phyloP scores from a whole-genome alignment of 2,797 vertebrate genomes.

The Halcyon leucocephala region DNA sequence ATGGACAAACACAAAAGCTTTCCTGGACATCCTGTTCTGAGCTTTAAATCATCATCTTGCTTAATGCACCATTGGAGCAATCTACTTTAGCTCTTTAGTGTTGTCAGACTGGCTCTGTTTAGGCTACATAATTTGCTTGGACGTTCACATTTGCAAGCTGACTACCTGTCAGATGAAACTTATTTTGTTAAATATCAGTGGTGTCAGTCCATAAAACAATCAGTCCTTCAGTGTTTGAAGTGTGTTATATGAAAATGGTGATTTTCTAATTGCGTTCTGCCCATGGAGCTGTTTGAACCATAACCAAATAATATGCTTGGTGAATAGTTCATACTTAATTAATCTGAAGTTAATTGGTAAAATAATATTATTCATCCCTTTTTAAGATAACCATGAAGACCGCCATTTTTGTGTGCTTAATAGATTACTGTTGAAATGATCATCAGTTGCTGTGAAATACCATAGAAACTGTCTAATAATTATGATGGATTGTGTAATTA shows the following conservation, averaged over 20 bases:
- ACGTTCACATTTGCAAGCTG: background rate
- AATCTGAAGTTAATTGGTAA: slow-evolving; percentile 33
- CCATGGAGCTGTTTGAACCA: background rate
- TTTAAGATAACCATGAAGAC: background rate
- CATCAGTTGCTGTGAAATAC: slow-evolving; percentile 71
- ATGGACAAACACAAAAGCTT: slow-evolving; percentile 33
- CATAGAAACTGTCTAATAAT: slow-evolving; percentile 78
- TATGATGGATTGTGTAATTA: slow-evolving; percentile 82
- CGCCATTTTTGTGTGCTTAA: slow-evolving; percentile 5
- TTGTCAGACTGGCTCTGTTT: background rate
- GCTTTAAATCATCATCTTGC: slow-evolving; percentile 46
- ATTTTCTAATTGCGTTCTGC: background rate
- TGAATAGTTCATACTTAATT: background rate
- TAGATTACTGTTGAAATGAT: slow-evolving; percentile 61
- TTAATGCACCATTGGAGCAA: background rate
- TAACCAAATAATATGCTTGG: background rate
- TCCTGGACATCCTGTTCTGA: slow-evolving; percentile 1
- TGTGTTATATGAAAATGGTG: background rate
- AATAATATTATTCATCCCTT: slow-evolving; percentile 13
- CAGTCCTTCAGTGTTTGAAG: background rate
- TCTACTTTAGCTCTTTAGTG: background rate
- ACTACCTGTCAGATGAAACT: background rate
- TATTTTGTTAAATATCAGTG: slow-evolving; percentile 32
- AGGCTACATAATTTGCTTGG: slow-evolving; percentile 23
- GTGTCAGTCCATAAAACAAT: background rate